These are phyloP conservation scores for Muntiacus reevesi DNA, from an alignment of 2,113 vertebrate genomes.

Conservation along the genomic window DNA sequence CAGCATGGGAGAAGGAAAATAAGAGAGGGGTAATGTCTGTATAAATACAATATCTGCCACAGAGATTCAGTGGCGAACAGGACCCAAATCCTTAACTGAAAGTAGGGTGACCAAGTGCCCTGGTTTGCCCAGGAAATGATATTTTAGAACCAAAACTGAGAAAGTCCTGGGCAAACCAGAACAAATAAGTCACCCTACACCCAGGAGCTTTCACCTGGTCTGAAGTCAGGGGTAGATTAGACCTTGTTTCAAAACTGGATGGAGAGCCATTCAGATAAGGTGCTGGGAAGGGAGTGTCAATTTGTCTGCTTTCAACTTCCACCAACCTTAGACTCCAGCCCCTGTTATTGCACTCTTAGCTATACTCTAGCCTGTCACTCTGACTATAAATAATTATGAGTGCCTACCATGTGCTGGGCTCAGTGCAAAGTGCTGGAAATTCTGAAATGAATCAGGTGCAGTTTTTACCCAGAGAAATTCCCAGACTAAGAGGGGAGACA, in stretches of 20 bases:
- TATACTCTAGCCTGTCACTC: not conserved
- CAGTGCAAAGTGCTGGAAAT: not conserved
- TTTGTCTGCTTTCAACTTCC: not conserved
- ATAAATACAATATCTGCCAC: not conserved
- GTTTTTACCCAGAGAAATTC: not conserved
- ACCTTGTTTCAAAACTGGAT: not conserved
- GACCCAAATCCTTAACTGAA: not conserved
- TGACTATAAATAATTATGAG: not conserved
- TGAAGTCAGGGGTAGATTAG: not conserved
- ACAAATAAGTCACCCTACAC: not conserved
- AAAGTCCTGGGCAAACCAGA: not conserved
- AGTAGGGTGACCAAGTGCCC: not conserved
- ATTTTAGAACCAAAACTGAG: not conserved
- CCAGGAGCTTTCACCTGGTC: not conserved
- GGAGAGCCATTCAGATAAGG: not conserved
- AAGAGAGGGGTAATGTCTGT: not conserved
- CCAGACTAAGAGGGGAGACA: not conserved
- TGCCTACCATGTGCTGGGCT: not conserved
- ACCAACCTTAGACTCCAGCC: not conserved
- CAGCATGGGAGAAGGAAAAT: not conserved
- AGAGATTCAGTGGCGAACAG: not conserved
- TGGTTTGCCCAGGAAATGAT: not conserved
- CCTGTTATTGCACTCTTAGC: not conserved
- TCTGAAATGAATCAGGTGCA: not conserved
- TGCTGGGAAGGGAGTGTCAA: not conserved